Base-by-base conservation (phyloP, 1,140 invertebrate species). In the Micrasema minimum region DNA sequence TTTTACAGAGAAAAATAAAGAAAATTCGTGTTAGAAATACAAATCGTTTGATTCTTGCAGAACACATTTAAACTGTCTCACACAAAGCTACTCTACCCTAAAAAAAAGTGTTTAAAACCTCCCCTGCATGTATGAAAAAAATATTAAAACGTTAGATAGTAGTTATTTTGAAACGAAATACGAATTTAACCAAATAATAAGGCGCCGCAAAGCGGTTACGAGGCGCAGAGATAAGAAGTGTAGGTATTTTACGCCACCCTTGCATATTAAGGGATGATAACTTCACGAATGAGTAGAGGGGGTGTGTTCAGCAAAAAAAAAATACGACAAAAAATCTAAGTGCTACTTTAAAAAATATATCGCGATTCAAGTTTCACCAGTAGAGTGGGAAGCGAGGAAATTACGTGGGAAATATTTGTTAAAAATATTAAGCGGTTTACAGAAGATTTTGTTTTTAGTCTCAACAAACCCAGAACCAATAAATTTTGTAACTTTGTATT, bases 131-230 rank as follows among this genome's bases (percentile, higher is more conserved):
- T 31, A 31, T 31, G 26, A 31, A 7, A 7, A 31, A 31, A 31
- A 31, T 31, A 31, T 31, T 31, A 31, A 31, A 31, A 7, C 26
- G 26, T 14, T 18, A 16, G 14, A 59, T 23, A 59, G 16, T 41
- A 41, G 10, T 38, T 11, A 59, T 22, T 38, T 14, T 11, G 55
- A 41, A 59, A 59, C 35, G 37, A 59, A 59, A 59, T 59, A 41
- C 11, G 55, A 59, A 37, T 55, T 31, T 37, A 37, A 55, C 12
- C 51, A 55, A 55, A 59, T 59, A 59, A 59, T 59, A 59, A 59
- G 55, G 55, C 35, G 16, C 18, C 11, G n/a, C 38, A 41, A 59
- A 59, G 18, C 22, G 55, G 35, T 59, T 59, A 59, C 16, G 35
- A 35, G 16, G 37, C 12, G 37, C 12, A 22, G 35, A 16, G 37